These are phyloP conservation scores for Scrobipalpa atriplicella DNA, from an alignment of 2,888 invertebrate genomes.

Conservation along the genomic window DNA sequence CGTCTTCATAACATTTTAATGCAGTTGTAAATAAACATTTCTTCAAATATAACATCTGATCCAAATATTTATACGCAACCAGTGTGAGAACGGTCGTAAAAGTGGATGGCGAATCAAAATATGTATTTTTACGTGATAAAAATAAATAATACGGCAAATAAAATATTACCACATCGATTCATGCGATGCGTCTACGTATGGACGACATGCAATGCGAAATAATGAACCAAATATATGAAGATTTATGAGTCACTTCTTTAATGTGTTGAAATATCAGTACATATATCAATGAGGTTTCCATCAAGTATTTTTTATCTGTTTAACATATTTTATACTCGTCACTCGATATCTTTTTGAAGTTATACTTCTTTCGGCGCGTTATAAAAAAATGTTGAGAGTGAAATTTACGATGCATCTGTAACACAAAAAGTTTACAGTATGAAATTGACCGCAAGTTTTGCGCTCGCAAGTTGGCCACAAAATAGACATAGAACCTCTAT, in stretches of 20 bases:
- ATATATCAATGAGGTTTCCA: too few relatives aligned
- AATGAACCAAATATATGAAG: constrained; percentile 40
- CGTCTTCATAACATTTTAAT: constrained; percentile 23
- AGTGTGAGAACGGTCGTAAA: constrained; percentile 48
- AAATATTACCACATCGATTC: constrained; percentile 53
- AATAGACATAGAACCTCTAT: too few relatives aligned
- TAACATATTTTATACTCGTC: too few relatives aligned
- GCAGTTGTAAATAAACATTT: constrained; percentile 20
- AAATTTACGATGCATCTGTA: too few relatives aligned
- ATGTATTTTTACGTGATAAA: constrained; percentile 43
- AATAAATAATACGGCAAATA: constrained; percentile 47
- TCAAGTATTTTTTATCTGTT: too few relatives aligned
- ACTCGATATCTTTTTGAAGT: too few relatives aligned
- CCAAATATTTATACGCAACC: constrained; percentile 31
- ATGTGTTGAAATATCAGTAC: neutral
- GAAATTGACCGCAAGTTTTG: too few relatives aligned
- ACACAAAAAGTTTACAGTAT: neutral
- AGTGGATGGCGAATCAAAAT: constrained; percentile 48
- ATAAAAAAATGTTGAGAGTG: too few relatives aligned
- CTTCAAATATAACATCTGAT: constrained; percentile 22
- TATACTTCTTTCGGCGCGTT: too few relatives aligned
- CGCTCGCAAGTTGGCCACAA: too few relatives aligned
- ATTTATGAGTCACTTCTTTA: neutral
- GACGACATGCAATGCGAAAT: constrained; percentile 51
- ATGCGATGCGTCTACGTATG: constrained; percentile 54